A percentile compares a stretch with the other conserved stretches of the same genome.
These are phyloP conservation scores for Callyntrura sp. DNA, from an alignment of 2,888 invertebrate species.

Conservation along the genomic window DNA sequence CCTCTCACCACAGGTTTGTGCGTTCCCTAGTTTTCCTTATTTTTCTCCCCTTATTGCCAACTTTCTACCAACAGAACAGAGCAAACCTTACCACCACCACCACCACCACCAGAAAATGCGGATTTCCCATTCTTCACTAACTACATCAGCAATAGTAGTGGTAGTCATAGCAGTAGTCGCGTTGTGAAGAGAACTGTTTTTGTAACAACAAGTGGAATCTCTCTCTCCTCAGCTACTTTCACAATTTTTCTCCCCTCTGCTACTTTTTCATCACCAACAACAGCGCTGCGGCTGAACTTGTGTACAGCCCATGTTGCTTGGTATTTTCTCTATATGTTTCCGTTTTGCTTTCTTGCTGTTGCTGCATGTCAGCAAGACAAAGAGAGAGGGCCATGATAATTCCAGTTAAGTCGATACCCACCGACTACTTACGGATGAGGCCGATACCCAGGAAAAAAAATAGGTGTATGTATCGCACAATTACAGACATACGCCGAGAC, in stretches of 20 bases:
- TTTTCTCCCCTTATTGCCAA: background rate
- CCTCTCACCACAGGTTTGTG: background rate
- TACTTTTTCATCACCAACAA: background rate
- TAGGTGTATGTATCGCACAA: background rate
- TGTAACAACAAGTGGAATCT: conserved; percentile 69
- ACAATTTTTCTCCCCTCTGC: background rate
- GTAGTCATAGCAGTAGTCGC: too few relatives aligned
- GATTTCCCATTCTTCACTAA: background rate
- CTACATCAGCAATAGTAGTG: too few relatives aligned
- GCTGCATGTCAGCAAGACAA: too few relatives aligned
- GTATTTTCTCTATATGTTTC: too few relatives aligned
- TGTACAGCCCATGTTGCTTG: too few relatives aligned
- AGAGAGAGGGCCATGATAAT: background rate
- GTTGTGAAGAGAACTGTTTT: background rate
- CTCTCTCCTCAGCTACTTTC: conserved; percentile 4
- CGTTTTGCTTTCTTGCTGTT: conserved; percentile 27
- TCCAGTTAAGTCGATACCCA: background rate
- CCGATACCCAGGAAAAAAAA: conserved; percentile 6
- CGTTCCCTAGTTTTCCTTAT: background rate
- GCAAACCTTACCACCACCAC: conserved; percentile 5
- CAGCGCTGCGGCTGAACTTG: background rate
- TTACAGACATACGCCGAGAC: background rate
- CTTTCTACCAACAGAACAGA: background rate
- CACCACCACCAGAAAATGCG: background rate
- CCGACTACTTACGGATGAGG: background rate